Conservation (phyloP, 2,113 vertebrate species). For the Tragelaphus strepsiceros region DNA sequence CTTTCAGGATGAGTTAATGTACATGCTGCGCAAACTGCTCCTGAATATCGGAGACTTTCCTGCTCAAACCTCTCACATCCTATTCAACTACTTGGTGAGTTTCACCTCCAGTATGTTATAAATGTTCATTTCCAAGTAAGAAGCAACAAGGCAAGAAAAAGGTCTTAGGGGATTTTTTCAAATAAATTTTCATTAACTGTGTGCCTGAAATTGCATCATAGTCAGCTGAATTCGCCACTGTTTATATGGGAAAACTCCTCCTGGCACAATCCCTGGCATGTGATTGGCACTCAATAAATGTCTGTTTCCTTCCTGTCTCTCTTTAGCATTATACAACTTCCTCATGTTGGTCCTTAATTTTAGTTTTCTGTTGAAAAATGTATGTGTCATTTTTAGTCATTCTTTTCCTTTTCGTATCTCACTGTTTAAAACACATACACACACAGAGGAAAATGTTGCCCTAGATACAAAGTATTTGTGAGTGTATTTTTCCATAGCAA, state of each 20-base stretch:
- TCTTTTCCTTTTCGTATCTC: background rate
- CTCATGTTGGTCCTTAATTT: background rate
- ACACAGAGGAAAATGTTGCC: background rate
- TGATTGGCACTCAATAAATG: background rate
- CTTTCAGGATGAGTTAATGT: constrained; percentile 96
- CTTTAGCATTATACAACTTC: background rate
- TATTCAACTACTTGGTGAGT: constrained; percentile 98
- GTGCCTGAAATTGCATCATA: background rate
- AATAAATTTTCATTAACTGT: background rate
- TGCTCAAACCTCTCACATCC: constrained; percentile 97
- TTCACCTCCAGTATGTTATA: background rate
- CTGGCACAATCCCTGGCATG: background rate
- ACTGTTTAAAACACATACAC: background rate
- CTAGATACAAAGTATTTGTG: background rate
- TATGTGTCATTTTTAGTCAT: background rate
- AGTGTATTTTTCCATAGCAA: background rate
- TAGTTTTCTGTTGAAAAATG: background rate
- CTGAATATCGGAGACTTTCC: constrained; percentile 97
- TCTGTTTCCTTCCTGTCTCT: background rate
- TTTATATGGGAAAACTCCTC: background rate
- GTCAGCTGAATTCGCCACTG: background rate
- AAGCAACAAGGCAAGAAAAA: background rate
- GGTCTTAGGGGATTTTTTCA: background rate
- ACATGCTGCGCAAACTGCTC: constrained; percentile 96
- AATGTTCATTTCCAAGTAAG: background rate